Evolutionary conservation across 1,140 invertebrate species (phyloP).

Genomic region (Gryon sp.): DNA sequence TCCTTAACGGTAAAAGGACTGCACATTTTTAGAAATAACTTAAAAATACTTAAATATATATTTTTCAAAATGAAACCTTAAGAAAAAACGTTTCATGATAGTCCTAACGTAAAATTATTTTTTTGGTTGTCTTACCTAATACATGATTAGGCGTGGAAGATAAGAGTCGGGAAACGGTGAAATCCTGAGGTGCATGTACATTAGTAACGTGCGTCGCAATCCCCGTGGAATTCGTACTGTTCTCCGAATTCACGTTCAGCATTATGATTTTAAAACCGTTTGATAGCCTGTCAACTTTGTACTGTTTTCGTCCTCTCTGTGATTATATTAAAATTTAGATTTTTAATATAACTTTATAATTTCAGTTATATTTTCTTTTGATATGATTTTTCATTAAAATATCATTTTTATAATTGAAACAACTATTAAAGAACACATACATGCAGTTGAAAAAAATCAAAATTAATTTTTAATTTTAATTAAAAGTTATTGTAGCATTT

Average conservation of each 20-base stretch:
- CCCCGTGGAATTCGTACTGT: slow-evolving; percentile 53
- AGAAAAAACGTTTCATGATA: no score
- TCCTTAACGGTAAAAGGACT: no score
- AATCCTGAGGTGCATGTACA: slow-evolving; percentile 75
- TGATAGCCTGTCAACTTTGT: neutral
- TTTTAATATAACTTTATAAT: no score
- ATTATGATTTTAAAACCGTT: slow-evolving; percentile 44
- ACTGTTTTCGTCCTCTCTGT: neutral
- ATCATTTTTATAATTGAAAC: neutral
- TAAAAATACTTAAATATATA: no score
- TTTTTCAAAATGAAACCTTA: no score
- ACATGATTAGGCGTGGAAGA: slow-evolving; percentile 71
- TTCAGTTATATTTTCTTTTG: no score
- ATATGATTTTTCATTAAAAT: slow-evolving; percentile 11
- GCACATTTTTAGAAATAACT: no score
- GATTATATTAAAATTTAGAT: neutral
- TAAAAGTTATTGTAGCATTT: no score
- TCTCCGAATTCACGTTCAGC: slow-evolving; percentile 66
- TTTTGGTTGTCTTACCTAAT: slow-evolving; percentile 71
- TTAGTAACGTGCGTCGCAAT: slow-evolving; percentile 69
- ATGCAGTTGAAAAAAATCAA: no score
- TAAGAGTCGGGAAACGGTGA: slow-evolving; percentile 75
- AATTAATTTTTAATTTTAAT: no score
- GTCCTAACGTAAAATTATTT: no score
- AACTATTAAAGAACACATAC: no score